Evolutionary conservation across 2,888 invertebrate genomes (phyloP).

Genomic region (Ochropleura plecta): DNA sequence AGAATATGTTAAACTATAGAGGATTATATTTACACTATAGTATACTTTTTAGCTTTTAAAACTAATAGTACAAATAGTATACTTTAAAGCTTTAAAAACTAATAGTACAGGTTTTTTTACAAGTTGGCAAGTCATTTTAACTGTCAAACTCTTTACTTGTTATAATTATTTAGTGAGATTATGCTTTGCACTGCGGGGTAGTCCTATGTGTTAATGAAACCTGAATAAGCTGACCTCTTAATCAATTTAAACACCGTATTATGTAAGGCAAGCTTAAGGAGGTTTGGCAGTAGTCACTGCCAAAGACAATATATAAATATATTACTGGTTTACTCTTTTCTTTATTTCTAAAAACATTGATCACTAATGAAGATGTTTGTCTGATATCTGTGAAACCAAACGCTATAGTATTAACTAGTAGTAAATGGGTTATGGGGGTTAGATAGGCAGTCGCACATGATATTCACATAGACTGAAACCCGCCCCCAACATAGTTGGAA

Average conservation of each 20-base stretch:
- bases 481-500: neutral
- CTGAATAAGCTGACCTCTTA: neutral
- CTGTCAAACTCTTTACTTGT: neutral
- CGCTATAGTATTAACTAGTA: too few species aligned
- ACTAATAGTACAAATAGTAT: too few species aligned
- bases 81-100: conserved; percentile 21
- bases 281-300: neutral
- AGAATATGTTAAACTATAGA: conserved; percentile 18
- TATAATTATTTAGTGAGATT: neutral
- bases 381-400: too few species aligned
- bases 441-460: neutral
- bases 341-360: neutral
- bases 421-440: neutral
- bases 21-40: conserved; percentile 12
- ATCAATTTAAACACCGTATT: neutral
- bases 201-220: neutral
- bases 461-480: neutral
- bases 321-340: neutral
- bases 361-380: neutral
- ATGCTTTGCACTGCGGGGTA: neutral
- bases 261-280: neutral
- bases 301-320: too few species aligned
- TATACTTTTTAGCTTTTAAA: conserved; percentile 23
- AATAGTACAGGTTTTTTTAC: conserved; percentile 12
- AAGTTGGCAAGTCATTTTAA: neutral